Evolutionary conservation across 2,797 vertebrate genomes (phyloP), one percentile per base, ranked within the genome.

Genomic region (Manis crassicaudata): DNA sequence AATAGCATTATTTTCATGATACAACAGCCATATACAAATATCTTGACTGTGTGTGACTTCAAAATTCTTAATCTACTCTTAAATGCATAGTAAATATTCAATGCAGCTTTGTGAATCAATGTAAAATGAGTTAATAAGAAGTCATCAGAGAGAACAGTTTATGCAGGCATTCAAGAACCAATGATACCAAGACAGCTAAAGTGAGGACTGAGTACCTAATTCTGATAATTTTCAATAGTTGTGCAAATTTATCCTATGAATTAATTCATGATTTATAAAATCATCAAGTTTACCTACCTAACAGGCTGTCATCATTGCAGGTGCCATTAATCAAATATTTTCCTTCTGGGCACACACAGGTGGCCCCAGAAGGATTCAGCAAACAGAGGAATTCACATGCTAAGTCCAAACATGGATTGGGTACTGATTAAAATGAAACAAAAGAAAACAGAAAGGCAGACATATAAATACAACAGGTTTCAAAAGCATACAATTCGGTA

Each of bases 381-480:
- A 99, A 98, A 98, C 99, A 99, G 98, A 99, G 99, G 97, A 99
- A 99, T 88, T 99, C 99, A 97, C 99, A 99, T 0, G 98, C 98
- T 98, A 99, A 99, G 90, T 99, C 99, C 97, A 99, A 98, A 97
- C 99, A 99, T 1, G 99, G 99, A 98, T 99, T 99, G 76, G 99
- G 98, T 60, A 99, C 99, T 99, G 98, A 95, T 85, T 72, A 86
- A 97, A 97, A 90, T 79, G 95, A 92, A 95, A 90, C 27, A 72
- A 95, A 70, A 88, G 0, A 89, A 92, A 93, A 88, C 37, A 94
- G 95, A 62, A 37, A 12, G 75, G 43, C 17, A 13, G 23, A 46
- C 73, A 6, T 82, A 58, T 62, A 68, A 72, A 52, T 54, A 81
- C 25, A 70, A 37, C 5, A 91, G 7, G 1, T 91, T 96, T 96